Percentiles rank a stretch among this genome's conserved stretches.
phyloP scores from a whole-genome alignment of 2,113 vertebrate species.

The Axis porcinus region DNA sequence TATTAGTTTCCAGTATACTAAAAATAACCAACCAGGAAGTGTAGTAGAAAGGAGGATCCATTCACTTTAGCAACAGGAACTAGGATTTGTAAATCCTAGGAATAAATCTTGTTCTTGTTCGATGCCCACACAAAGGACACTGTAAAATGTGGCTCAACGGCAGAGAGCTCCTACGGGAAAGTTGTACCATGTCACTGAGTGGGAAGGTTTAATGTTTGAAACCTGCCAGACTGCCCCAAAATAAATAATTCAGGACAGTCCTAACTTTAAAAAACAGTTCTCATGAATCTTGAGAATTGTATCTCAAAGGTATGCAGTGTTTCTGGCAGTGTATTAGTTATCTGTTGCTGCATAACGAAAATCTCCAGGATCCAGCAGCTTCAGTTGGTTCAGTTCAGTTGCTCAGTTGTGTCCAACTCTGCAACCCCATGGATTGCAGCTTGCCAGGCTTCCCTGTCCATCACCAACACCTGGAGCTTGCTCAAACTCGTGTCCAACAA shows the following conservation, averaged over 20 bases:
- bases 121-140: neutral
- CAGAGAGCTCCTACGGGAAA: fast-evolving
- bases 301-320: neutral
- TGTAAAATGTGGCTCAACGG: no score
- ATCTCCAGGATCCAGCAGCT: neutral
- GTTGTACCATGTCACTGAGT: fast-evolving
- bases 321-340: neutral
- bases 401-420: no score
- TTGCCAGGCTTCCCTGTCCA: no score
- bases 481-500: neutral
- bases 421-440: no score
- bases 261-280: neutral
- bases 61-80: neutral
- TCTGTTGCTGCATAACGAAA: no score
- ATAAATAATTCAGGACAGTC: neutral
- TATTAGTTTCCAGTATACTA: neutral
- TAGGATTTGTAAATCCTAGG: neutral
- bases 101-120: neutral
- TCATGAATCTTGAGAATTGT: neutral
- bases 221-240: neutral
- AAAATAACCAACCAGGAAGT: neutral
- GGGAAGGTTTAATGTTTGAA: neutral
- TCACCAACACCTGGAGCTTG: neutral
- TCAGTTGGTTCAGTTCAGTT: no score
- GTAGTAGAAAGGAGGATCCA: no score